These are phyloP conservation scores for Panopea generosa DNA, from an alignment of 2,888 invertebrate species.

Conservation along the genomic window DNA sequence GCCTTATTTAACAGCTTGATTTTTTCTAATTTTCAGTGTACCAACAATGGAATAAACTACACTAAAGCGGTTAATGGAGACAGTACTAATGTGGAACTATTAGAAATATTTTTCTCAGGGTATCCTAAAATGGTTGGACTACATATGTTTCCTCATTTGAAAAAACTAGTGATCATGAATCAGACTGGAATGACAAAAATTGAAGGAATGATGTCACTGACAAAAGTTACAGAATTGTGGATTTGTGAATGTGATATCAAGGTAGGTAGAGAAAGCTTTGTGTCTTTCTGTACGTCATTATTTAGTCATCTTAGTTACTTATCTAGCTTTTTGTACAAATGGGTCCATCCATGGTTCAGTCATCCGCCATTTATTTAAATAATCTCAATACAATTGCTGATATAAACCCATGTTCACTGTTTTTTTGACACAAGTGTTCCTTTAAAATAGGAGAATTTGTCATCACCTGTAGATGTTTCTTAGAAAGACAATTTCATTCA, in stretches of 20 bases:
- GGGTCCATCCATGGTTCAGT: too few relatives aligned
- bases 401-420: too few relatives aligned
- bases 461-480: too few relatives aligned
- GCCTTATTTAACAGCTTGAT: too few relatives aligned
- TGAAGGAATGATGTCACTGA: constrained; percentile 67
- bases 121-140: constrained; percentile 81
- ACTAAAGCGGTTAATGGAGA: constrained; percentile 74
- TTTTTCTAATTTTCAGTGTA: constrained; percentile 80
- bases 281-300: constrained; percentile 7
- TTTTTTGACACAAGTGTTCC: too few relatives aligned
- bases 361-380: too few relatives aligned
- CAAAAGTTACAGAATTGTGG: constrained; percentile 77
- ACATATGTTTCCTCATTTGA: constrained; percentile 82
- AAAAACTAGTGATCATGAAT: constrained; percentile 77
- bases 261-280: constrained; percentile 57
- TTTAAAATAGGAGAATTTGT: too few relatives aligned
- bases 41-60: constrained; percentile 80
- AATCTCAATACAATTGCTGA: background rate
- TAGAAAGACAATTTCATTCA: too few relatives aligned
- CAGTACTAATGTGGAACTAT: constrained; percentile 67
- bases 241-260: constrained; percentile 78
- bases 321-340: too few relatives aligned
- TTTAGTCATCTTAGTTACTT: too few relatives aligned
- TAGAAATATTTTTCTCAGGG: constrained; percentile 85
- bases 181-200: constrained; percentile 73